phyloP scores from a whole-genome alignment of 2,797 vertebrate species.

The Novumbra hubbsi region DNA sequence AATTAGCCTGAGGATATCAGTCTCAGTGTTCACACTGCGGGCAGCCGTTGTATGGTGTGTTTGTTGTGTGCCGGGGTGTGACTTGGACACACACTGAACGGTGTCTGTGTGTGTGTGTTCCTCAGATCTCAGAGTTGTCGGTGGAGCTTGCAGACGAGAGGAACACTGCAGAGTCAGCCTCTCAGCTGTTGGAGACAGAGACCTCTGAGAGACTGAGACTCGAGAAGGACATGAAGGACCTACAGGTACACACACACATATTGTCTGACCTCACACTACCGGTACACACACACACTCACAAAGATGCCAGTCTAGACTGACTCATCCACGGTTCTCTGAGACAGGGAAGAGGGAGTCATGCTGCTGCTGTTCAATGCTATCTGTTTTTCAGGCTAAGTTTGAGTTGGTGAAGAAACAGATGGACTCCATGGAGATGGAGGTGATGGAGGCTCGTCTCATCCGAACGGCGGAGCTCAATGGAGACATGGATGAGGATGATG shows the following conservation, averaged over 20 bases:
- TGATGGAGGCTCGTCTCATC: conserved; percentile 94
- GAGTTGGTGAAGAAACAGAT: conserved; percentile 89
- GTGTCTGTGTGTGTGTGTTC: conserved; percentile 28
- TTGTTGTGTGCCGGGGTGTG: background rate
- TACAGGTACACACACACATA: conserved; percentile 78
- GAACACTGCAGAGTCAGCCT: conserved; percentile 91
- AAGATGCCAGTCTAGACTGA: background rate
- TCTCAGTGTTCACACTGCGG: background rate
- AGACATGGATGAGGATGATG: conserved; percentile 83
- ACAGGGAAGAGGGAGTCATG: background rate
- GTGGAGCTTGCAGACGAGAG: conserved; percentile 95
- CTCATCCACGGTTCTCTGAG: too few species aligned
- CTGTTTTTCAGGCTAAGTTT: conserved; percentile 79
- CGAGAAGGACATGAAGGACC: conserved; percentile 93
- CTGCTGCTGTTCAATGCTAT: background rate
- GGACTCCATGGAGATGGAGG: conserved; percentile 93
- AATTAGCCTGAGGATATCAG: background rate
- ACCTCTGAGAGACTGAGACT: conserved; percentile 88
- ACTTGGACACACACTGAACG: background rate
- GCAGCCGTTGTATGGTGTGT: background rate
- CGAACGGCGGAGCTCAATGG: conserved; percentile 89
- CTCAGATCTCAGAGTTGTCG: conserved; percentile 89
- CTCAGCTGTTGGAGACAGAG: conserved; percentile 92
- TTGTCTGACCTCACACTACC: background rate
- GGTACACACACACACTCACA: background rate